A percentile compares a stretch with the other conserved stretches of the same genome.
Conservation (phyloP, 2,888 invertebrate species). For the Nemoura dubitans region DNA sequence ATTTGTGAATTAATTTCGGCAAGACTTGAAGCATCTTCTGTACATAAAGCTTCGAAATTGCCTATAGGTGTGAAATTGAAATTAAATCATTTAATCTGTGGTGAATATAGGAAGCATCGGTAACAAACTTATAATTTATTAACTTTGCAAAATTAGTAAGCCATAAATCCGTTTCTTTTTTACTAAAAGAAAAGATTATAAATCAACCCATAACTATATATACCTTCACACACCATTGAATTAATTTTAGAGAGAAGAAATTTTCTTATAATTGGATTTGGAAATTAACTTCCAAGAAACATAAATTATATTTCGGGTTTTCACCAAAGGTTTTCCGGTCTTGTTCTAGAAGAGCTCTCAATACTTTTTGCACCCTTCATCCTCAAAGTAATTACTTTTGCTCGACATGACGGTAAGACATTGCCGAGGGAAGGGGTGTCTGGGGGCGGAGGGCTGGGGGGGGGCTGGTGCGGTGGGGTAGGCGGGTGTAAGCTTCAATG, state of each 20-base stretch:
- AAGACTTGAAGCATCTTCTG: not conserved
- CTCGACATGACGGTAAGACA: slow-evolving; percentile 29
- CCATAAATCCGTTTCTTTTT: not conserved
- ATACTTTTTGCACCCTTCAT: slow-evolving; percentile 23
- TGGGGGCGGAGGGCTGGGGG: too few relatives aligned
- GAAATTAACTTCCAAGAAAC: slow-evolving; percentile 21
- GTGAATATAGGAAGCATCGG: not conserved
- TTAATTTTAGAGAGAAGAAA: slow-evolving; percentile 7
- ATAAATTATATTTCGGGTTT: slow-evolving; percentile 14
- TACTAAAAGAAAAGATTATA: not conserved
- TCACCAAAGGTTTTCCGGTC: slow-evolving; percentile 14
- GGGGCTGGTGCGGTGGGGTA: not conserved
- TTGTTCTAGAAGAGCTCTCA: slow-evolving; percentile 13
- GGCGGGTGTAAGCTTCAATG: not conserved
- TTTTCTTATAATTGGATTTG: slow-evolving; percentile 18
- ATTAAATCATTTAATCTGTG: not conserved
- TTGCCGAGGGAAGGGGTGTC: not conserved
- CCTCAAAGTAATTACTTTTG: slow-evolving; percentile 25
- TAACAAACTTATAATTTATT: not conserved
- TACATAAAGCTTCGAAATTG: not conserved
- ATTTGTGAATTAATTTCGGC: not conserved
- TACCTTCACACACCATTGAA: not conserved
- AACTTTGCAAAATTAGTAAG: not conserved
- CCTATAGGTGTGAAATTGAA: not conserved
- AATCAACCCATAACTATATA: not conserved